phyloP scores from a whole-genome alignment of 2,113 vertebrate species.

The Oncorhynchus keta region DNA sequence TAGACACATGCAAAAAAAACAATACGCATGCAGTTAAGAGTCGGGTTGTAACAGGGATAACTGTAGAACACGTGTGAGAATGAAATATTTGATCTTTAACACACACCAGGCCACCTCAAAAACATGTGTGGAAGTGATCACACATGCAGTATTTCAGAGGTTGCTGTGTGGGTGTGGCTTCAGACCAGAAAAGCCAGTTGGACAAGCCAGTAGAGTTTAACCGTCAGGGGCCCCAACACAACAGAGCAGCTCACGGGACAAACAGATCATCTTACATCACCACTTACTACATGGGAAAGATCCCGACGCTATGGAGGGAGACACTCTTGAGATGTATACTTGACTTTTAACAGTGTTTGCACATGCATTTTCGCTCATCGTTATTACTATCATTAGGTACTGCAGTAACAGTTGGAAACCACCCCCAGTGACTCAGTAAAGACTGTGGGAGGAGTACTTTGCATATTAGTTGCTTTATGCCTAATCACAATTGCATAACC shows the following conservation, averaged over 20 bases:
- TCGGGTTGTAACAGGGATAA: neutral
- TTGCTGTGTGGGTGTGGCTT: constrained; percentile 12
- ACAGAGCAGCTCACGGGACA: constrained; percentile 39
- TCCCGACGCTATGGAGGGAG: neutral
- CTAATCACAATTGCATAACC: too few relatives aligned
- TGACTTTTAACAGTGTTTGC: neutral
- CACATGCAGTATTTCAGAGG: constrained; percentile 21
- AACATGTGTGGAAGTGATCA: neutral
- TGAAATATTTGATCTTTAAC: constrained; percentile 1
- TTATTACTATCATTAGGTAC: too few relatives aligned
- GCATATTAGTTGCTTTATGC: too few relatives aligned
- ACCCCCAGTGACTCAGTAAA: too few relatives aligned
- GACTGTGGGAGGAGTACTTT: too few relatives aligned
- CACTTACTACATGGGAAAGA: constrained; percentile 30
- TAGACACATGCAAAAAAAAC: neutral
- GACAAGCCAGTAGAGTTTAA: constrained; percentile 53
- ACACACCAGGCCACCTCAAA: neutral
- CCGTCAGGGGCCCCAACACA: constrained; percentile 32
- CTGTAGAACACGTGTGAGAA: constrained; percentile 30
- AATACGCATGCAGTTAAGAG: too few relatives aligned
- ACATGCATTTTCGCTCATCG: too few relatives aligned
- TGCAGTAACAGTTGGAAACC: too few relatives aligned
- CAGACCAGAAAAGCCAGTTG: constrained; percentile 57
- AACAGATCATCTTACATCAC: constrained; percentile 51
- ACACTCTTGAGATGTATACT: neutral